Conservation (phyloP, 1,140 invertebrate species). For the Bactericera cockerelli region DNA sequence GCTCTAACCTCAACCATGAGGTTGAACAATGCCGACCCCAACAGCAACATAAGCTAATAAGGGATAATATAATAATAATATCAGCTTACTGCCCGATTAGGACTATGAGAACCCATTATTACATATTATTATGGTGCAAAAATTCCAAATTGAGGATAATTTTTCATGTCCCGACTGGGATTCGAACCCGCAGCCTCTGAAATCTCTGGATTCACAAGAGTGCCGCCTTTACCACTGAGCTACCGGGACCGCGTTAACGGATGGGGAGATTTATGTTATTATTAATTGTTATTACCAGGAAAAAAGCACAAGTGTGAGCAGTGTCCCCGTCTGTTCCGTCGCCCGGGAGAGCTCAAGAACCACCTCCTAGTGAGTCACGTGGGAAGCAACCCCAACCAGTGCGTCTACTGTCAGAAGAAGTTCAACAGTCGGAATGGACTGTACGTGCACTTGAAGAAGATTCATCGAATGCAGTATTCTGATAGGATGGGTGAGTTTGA, state of each 20-base stretch:
- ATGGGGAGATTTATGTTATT: background rate
- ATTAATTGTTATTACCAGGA: background rate
- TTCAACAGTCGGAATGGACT: background rate
- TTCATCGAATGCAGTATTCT: background rate
- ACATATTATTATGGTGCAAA: too few species aligned
- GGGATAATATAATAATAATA: too few species aligned
- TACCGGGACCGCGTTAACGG: background rate
- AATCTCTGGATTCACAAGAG: too few species aligned
- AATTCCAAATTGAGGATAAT: background rate
- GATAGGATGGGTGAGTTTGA: too few species aligned
- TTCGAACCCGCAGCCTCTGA: too few species aligned
- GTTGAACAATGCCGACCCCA: too few species aligned
- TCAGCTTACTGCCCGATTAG: too few species aligned
- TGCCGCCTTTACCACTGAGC: background rate
- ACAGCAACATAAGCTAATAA: too few species aligned
- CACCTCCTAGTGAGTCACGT: background rate
- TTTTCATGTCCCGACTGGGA: too few species aligned
- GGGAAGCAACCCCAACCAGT: background rate
- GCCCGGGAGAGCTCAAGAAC: conserved; percentile 2
- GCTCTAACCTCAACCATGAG: too few species aligned
- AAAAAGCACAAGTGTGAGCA: background rate
- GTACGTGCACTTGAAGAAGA: background rate
- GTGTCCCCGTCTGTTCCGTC: background rate
- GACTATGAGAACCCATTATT: too few species aligned
- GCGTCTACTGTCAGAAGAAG: background rate